Evolutionary conservation across 2,888 invertebrate species (phyloP).

Genomic region (Drosophila pseudotakahashii): DNA sequence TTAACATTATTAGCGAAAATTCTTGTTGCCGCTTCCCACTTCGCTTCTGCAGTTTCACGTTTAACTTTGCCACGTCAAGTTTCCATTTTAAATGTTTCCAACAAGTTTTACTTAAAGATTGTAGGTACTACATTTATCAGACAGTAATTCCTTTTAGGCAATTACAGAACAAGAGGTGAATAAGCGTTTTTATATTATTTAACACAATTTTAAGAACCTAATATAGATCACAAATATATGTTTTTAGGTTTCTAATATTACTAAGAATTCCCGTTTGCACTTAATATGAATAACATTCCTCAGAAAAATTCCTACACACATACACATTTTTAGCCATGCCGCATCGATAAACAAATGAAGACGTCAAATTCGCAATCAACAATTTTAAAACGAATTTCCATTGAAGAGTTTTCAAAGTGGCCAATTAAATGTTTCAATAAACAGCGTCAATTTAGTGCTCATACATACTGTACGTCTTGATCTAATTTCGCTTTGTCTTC

Average conservation of each 20-base stretch:
- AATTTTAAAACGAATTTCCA: conserved; percentile 35
- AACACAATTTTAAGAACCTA: too few relatives aligned
- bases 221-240: not conserved
- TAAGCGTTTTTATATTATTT: too few relatives aligned
- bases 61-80: conserved; percentile 62
- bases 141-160: not conserved
- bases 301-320: not conserved
- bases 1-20: conserved; percentile 80
- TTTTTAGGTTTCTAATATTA: too few relatives aligned
- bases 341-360: conserved; percentile 25
- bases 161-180: not conserved
- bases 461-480: conserved; percentile 47
- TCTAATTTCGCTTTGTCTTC: conserved; percentile 48
- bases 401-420: conserved; percentile 52
- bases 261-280: too few relatives aligned
- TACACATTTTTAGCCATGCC: not conserved
- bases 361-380: conserved; percentile 30
- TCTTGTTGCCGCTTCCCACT: conserved; percentile 29
- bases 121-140: too few relatives aligned
- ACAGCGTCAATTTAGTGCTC: conserved; percentile 51
- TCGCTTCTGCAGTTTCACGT: conserved; percentile 47
- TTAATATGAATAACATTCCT: not conserved
- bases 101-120: conserved; percentile 9
- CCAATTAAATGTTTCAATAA: conserved; percentile 73
- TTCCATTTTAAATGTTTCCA: conserved; percentile 57